These are phyloP conservation scores for Artibeus jamaicensis DNA, from an alignment of 2,797 vertebrate species.

Conservation along the genomic window DNA sequence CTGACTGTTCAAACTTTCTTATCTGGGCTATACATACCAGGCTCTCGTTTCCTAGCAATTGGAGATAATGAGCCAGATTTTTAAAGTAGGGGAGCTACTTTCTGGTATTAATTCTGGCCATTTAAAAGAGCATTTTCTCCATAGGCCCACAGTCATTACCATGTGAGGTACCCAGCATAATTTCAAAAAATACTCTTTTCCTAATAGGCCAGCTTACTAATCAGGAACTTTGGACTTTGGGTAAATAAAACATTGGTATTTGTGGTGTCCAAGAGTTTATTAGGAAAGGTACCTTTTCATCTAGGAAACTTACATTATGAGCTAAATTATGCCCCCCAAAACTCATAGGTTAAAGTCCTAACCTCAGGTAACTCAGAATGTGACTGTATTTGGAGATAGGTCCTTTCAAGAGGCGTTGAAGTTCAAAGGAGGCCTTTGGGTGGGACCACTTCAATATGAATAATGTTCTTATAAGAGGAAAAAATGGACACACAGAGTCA, in stretches of 20 bases:
- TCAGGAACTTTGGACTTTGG: background rate
- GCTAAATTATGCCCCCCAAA: background rate
- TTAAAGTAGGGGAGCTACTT: constrained; percentile 29
- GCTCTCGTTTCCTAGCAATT: background rate
- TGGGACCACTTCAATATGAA: background rate
- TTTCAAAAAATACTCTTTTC: constrained; percentile 19
- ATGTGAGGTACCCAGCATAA: background rate
- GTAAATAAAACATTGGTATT: background rate
- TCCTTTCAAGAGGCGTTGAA: background rate
- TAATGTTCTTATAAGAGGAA: background rate
- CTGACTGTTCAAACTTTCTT: constrained; percentile 47
- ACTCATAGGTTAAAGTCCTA: background rate
- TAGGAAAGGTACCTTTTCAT: background rate
- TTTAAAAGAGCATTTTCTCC: background rate
- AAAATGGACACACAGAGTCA: background rate
- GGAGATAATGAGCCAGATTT: constrained; percentile 33
- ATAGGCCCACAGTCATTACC: background rate
- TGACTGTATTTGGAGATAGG: background rate
- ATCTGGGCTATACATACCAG: background rate
- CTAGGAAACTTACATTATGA: background rate
- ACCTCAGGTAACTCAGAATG: background rate
- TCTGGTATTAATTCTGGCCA: background rate
- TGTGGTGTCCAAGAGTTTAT: background rate
- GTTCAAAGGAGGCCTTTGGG: background rate
- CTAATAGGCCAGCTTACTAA: background rate